Base-by-base conservation (phyloP, 2,888 invertebrate genomes). In the Caenorhabditis sp. region DNA sequence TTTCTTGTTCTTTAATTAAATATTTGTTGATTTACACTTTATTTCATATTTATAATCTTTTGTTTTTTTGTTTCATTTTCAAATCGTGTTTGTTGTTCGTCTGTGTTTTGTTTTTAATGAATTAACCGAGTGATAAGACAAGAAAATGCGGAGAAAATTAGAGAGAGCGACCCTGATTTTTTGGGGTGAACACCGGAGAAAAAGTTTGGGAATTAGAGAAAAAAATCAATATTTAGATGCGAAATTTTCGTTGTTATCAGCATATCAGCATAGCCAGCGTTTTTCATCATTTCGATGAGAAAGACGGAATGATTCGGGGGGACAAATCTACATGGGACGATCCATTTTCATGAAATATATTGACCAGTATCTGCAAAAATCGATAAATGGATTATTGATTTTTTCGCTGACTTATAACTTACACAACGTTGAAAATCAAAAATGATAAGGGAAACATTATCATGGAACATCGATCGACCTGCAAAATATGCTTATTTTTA, bases 361-460 rank as follows among this genome's bases (percentile, higher is more conserved):
- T 82, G 83, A 88, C 89, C 89, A 89, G 85, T 89, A 89, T 64
- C 89, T 89, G 82, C 28, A 89, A 71, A 61, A n/a, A 51, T 18
- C n/a, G 18, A 40, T 47, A 40, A 32, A 6, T 32, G 40, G 13
- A 1, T 69, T 53, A 82, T 65, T 65, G 13, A 35, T 26, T 15
- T 9, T 13, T 22, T 18, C 28, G 26, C 11, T 11, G 47, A 26
- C 22, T 24, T 22, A 22, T n/a, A 60, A 82, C 88, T 86, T 81
- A 90, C 87, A 88, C 87, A 64, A 90, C 83, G 68, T 90, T 90
- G 80, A 90, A 90, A 47, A 91, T 84, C 60, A 90, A 85, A 80
- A 91, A 91, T 13, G 91, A 90, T 22, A 91, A 77, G 1, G 91
- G 91, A 64, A 91, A 90, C 88, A 91, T 88, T 50, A 90, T 89